These are phyloP conservation scores for Epinephelus fuscoguttatus DNA, from an alignment of 2,113 vertebrate species.

Conservation along the genomic window DNA sequence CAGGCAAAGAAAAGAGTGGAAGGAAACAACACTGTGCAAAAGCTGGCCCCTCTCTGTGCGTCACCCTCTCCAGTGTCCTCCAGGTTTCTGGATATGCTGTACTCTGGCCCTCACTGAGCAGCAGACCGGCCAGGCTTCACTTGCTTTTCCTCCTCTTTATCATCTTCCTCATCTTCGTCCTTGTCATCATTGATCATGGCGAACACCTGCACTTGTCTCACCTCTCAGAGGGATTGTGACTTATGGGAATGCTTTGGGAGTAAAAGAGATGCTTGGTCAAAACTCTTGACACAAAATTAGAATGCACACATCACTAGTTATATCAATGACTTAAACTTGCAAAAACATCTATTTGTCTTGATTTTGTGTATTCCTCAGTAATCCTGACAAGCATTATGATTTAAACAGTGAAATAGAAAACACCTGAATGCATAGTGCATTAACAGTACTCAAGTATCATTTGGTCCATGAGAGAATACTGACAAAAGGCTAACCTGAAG, in stretches of 20 bases:
- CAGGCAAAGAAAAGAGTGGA: conserved; percentile 57
- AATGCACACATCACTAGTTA: background rate
- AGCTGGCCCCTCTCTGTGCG: conserved; percentile 58
- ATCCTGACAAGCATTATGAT: background rate
- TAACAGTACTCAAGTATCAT: background rate
- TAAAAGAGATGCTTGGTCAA: conserved; percentile 10
- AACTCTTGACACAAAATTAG: background rate
- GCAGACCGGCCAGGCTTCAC: conserved; percentile 28
- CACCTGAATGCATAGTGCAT: background rate
- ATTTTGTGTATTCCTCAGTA: conserved; percentile 2
- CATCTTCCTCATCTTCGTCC: conserved; percentile 50
- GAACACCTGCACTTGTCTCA: conserved; percentile 57
- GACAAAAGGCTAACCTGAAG: conserved; percentile 83
- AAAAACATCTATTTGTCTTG: background rate
- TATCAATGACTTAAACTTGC: background rate
- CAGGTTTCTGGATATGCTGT: conserved; percentile 40
- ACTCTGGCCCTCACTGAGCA: conserved; percentile 51
- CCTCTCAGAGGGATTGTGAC: conserved; percentile 82
- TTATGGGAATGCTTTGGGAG: conserved; percentile 79
- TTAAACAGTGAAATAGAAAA: background rate
- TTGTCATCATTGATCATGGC: conserved; percentile 61
- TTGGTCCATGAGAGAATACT: background rate
- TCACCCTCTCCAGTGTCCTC: conserved; percentile 44
- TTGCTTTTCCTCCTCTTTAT: conserved; percentile 14
- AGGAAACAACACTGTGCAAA: conserved; percentile 71